phyloP scores from a whole-genome alignment of 1,140 invertebrate genomes.

The Bombus polaris region DNA sequence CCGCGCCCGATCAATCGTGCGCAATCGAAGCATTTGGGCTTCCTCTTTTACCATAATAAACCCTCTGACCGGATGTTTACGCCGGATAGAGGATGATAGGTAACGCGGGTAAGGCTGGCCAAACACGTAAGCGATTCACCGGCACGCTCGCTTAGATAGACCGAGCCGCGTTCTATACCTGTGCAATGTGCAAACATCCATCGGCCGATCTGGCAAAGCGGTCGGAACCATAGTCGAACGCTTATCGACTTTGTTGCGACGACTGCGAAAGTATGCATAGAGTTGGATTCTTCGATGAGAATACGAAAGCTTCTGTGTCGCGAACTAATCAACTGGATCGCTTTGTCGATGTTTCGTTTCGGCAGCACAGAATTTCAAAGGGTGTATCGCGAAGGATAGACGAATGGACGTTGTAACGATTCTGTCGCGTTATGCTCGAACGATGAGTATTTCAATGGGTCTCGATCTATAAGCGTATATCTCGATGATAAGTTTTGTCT shows the following conservation, averaged over 20 bases:
- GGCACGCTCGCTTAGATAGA: constrained; percentile 10
- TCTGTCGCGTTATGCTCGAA: too few species aligned
- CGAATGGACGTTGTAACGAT: too few species aligned
- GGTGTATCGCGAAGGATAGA: not conserved
- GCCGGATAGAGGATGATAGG: constrained; percentile 17
- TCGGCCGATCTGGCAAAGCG: constrained; percentile 20
- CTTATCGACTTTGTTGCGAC: not conserved
- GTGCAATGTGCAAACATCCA: constrained; percentile 10
- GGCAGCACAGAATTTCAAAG: not conserved
- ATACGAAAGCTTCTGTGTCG: not conserved
- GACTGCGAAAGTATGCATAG: not conserved
- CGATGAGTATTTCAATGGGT: too few species aligned
- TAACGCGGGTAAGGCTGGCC: not conserved
- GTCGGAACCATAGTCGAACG: constrained; percentile 16
- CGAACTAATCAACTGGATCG: not conserved
- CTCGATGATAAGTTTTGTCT: too few species aligned
- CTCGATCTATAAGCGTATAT: too few species aligned
- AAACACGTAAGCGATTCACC: constrained; percentile 43
- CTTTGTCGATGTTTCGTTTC: not conserved
- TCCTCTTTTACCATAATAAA: constrained; percentile 20
- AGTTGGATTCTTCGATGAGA: not conserved
- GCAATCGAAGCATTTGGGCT: not conserved
- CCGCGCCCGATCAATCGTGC: too few species aligned
- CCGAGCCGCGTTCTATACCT: not conserved
- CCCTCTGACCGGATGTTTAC: constrained; percentile 40